Evolutionary conservation across 2,113 vertebrate genomes (phyloP).

Genomic region (Proteles cristata): DNA sequence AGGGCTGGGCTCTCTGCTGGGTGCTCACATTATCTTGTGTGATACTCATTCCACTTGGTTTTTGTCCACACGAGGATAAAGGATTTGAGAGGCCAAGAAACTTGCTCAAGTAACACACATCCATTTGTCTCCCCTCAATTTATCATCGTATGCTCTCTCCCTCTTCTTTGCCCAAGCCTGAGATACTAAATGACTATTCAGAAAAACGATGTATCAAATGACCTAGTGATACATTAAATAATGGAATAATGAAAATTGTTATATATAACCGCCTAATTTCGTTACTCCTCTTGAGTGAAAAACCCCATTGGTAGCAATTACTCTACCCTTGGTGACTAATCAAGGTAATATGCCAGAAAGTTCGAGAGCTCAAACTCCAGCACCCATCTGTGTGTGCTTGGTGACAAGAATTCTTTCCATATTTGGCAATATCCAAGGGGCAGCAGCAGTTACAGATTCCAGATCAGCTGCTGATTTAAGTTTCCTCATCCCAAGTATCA

Average conservation of each 20-base stretch:
- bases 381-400: background rate
- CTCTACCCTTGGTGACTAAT: background rate
- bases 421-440: slow-evolving; percentile 35
- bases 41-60: background rate
- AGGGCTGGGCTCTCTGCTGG: background rate
- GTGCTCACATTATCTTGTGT: accelerated
- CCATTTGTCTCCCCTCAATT: background rate
- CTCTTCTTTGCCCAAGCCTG: background rate
- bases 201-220: background rate
- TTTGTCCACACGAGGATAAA: background rate
- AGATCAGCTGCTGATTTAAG: slow-evolving; percentile 3
- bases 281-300: background rate
- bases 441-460: background rate
- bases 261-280: background rate
- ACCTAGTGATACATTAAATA: accelerated
- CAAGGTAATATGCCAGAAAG: background rate
- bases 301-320: accelerated
- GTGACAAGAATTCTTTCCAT: slow-evolving; percentile 40
- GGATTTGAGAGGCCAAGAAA: background rate
- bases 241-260: too few relatives aligned
- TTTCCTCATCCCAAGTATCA: slow-evolving; percentile 17
- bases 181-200: background rate
- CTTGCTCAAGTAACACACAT: background rate
- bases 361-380: background rate
- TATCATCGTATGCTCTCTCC: background rate